phyloP scores from a whole-genome alignment of 53 echinoderm and acorn worm genomes.

The Arbacia lixula region DNA sequence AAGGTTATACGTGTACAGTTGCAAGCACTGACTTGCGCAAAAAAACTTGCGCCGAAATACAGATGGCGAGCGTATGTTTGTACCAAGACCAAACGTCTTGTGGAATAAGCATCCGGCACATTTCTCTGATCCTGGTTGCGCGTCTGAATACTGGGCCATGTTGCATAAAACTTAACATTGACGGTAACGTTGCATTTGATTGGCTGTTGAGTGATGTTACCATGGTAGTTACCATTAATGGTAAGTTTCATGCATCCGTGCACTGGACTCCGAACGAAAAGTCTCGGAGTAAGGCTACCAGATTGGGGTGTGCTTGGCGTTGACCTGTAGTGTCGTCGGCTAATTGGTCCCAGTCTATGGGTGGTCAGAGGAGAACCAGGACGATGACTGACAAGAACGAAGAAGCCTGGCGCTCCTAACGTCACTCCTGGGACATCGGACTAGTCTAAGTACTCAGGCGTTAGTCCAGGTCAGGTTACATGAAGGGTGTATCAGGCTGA shows the following conservation, averaged over 20 bases:
- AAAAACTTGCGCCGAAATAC: too few species aligned
- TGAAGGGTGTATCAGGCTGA: too few species aligned
- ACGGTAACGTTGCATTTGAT: neutral
- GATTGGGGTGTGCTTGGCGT: conserved; percentile 12
- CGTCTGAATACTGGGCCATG: neutral
- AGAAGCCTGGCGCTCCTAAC: neutral
- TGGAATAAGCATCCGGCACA: too few species aligned
- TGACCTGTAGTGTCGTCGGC: conserved; percentile 24
- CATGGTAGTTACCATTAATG: too few species aligned
- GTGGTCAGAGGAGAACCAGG: neutral
- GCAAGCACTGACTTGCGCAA: too few species aligned
- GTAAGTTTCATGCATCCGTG: neutral
- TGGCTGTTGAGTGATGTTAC: neutral
- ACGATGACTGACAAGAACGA: conserved; percentile 8
- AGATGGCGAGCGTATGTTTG: too few species aligned
- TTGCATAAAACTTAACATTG: neutral
- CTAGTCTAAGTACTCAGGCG: conserved; percentile 4
- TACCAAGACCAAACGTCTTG: too few species aligned
- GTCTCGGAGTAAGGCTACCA: too few species aligned
- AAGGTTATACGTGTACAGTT: too few species aligned
- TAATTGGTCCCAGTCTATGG: conserved; percentile 31
- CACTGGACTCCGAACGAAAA: neutral
- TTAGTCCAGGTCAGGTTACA: neutral
- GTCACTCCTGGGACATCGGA: neutral
- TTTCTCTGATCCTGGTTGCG: too few species aligned